Evolutionary conservation across 2,888 invertebrate genomes (phyloP).

Genomic region (Xestia sexstrigata): DNA sequence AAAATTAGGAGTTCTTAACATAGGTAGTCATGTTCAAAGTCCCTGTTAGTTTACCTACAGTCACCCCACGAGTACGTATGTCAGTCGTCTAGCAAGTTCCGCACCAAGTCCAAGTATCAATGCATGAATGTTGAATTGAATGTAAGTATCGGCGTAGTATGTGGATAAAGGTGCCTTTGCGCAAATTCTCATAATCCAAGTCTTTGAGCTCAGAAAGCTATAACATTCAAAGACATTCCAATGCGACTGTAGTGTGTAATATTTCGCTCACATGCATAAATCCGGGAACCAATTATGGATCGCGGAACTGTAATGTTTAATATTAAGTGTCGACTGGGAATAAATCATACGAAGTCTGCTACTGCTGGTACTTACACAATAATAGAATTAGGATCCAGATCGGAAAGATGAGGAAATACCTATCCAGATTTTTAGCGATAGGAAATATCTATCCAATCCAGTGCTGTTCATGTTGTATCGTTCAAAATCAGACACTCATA

Average conservation of each 20-base stretch:
- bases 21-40: background rate
- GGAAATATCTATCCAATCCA: background rate
- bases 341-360: slow-evolving; percentile 1
- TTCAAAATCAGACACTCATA: background rate
- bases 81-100: slow-evolving; percentile 9
- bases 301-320: slow-evolving; percentile 21
- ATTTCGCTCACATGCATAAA: slow-evolving; percentile 30
- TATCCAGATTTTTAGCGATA: background rate
- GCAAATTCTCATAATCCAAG: slow-evolving; percentile 37
- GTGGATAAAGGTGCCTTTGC: slow-evolving; percentile 22
- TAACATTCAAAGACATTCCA: slow-evolving; percentile 48
- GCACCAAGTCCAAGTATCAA: slow-evolving; percentile 27
- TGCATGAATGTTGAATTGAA: slow-evolving; percentile 40
- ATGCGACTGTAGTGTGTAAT: slow-evolving; percentile 34
- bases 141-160: slow-evolving; percentile 13
- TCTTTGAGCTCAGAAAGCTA: slow-evolving; percentile 38
- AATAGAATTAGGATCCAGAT: background rate
- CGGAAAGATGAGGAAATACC: too few species aligned
- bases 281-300: slow-evolving; percentile 29
- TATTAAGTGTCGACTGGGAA: slow-evolving; percentile 14
- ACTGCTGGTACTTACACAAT: background rate
- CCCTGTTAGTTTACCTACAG: too few species aligned
- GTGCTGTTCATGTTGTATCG: too few species aligned
- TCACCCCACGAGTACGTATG: background rate
- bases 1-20: background rate